phyloP scores from a whole-genome alignment of 2,113 vertebrate species.

The Oncorhynchus kisutch region DNA sequence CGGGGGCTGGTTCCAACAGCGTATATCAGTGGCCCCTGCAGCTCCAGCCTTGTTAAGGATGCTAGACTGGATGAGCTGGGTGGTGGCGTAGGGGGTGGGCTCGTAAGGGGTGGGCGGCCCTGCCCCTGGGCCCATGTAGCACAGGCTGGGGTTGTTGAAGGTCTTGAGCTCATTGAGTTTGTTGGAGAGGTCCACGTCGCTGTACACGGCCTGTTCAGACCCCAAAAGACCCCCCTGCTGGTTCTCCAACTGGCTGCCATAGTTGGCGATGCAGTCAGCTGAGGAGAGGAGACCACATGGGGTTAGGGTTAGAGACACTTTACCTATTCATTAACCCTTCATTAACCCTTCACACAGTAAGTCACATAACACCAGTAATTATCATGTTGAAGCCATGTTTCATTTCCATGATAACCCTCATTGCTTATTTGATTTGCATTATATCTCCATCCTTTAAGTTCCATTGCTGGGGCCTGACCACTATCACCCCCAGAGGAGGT shows the following conservation, averaged over 20 bases:
- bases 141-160: slow-evolving; percentile 90
- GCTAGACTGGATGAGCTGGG: slow-evolving; percentile 91
- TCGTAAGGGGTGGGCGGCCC: slow-evolving; percentile 75
- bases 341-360: neutral
- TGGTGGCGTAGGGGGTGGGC: slow-evolving; percentile 93
- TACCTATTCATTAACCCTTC: no score
- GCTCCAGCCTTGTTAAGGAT: slow-evolving; percentile 78
- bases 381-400: neutral
- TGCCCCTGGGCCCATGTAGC: slow-evolving; percentile 82
- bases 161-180: slow-evolving; percentile 96
- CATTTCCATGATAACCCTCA: slow-evolving; percentile 1
- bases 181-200: slow-evolving; percentile 92
- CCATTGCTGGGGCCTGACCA: no score
- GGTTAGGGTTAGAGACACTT: neutral
- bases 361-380: neutral
- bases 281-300: slow-evolving; percentile 24
- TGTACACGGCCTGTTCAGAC: slow-evolving; percentile 89
- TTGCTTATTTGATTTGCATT: no score
- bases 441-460: no score
- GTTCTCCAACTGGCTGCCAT: slow-evolving; percentile 91
- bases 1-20: slow-evolving; percentile 81
- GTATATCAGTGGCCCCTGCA: slow-evolving; percentile 76
- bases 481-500: no score
- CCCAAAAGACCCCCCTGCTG: slow-evolving; percentile 87
- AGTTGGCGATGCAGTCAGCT: slow-evolving; percentile 98